A percentile compares a stretch with the other conserved stretches of the same genome.
Evolutionary conservation across 1,140 invertebrate species (phyloP).

Genomic region (Cydia strobilella): DNA sequence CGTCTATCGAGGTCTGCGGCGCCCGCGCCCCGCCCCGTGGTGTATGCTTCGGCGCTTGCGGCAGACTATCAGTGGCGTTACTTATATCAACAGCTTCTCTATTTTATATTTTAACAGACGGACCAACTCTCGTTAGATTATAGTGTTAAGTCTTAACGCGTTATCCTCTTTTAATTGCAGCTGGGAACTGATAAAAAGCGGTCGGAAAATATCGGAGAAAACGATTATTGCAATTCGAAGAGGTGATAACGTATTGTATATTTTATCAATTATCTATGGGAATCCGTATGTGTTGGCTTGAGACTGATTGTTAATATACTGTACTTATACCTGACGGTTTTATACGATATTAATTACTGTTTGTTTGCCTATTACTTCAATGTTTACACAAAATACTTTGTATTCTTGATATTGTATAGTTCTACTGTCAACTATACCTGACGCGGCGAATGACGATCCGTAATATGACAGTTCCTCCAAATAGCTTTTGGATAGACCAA

Average conservation of each 20-base stretch:
- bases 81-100: slow-evolving; percentile 46
- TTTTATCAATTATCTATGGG: slow-evolving; percentile 44
- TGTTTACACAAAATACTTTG: slow-evolving; percentile 15
- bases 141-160: slow-evolving; percentile 55
- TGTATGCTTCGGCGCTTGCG: slow-evolving; percentile 47
- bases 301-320: slow-evolving; percentile 66
- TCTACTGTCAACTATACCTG: background rate
- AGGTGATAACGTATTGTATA: slow-evolving; percentile 38
- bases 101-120: slow-evolving; percentile 62
- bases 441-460: too few relatives aligned
- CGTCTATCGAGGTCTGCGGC: background rate
- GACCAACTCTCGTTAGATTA: slow-evolving; percentile 69
- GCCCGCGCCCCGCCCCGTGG: background rate
- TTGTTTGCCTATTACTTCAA: slow-evolving; percentile 36
- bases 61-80: slow-evolving; percentile 41
- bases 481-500: too few relatives aligned
- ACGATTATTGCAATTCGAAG: slow-evolving; percentile 39
- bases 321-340: slow-evolving; percentile 50
- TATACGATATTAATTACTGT: slow-evolving; percentile 46
- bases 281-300: slow-evolving; percentile 58
- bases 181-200: background rate
- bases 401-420: slow-evolving; percentile 26
- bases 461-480: too few relatives aligned
- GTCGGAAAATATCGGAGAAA: background rate
- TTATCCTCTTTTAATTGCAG: slow-evolving; percentile 45